Percentiles rank a stretch among this genome's conserved stretches.
These are phyloP conservation scores for Rhogogaster chlorosoma DNA, from an alignment of 2,888 invertebrate genomes.

Conservation along the genomic window DNA sequence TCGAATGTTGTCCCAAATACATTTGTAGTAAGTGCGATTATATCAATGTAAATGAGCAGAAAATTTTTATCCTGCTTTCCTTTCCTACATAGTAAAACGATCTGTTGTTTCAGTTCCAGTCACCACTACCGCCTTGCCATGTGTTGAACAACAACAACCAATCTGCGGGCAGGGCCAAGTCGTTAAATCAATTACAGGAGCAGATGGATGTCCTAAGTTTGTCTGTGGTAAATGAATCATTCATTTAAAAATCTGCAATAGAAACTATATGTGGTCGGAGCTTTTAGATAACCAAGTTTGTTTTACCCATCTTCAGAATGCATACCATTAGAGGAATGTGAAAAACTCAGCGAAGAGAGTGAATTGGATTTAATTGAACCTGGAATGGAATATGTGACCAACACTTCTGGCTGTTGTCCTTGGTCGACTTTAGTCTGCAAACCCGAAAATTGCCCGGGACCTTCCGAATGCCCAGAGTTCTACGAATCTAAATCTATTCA, in stretches of 20 bases:
- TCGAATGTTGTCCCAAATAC: conserved; percentile 86
- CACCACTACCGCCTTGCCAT: conserved; percentile 79
- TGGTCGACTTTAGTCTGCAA: conserved; percentile 82
- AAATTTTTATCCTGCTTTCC: background rate
- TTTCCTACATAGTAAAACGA: background rate
- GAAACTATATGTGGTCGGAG: background rate
- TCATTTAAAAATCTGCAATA: conserved; percentile 10
- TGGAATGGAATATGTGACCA: conserved; percentile 82
- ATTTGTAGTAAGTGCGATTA: conserved; percentile 80
- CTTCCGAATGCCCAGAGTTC: conserved; percentile 82
- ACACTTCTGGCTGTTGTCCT: conserved; percentile 87
- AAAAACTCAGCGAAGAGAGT: conserved; percentile 71
- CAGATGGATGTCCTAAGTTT: conserved; percentile 86
- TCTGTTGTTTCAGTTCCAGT: conserved; percentile 75
- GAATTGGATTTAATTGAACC: conserved; percentile 79
- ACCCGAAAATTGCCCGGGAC: conserved; percentile 82
- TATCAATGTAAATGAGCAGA: background rate
- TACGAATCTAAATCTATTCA: conserved; percentile 77
- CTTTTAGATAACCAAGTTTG: conserved; percentile 4
- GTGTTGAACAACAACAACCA: conserved; percentile 85
- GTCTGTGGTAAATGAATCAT: conserved; percentile 83
- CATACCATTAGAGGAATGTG: conserved; percentile 86
- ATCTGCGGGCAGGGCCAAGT: conserved; percentile 87
- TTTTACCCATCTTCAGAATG: conserved; percentile 81
- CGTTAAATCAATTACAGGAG: conserved; percentile 83